phyloP scores from a whole-genome alignment of 2,797 vertebrate genomes.

The Paramormyrops hopkinsi region DNA sequence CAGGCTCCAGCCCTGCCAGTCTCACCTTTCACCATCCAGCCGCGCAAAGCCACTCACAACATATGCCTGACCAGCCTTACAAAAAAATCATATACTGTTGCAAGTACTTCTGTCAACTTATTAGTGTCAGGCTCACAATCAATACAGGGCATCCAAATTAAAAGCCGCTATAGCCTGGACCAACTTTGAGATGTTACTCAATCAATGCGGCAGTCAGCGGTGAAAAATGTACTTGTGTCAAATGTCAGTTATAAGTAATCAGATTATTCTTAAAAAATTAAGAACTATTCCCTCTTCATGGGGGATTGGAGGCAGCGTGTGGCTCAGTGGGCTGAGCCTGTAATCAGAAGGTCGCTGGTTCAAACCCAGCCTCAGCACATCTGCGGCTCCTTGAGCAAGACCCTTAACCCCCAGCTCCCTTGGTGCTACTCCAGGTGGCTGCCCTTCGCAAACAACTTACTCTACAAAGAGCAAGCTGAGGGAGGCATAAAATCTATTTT shows the following conservation, averaged over 20 bases:
- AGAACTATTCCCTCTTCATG: not conserved
- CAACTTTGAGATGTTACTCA: not conserved
- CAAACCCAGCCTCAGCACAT: not conserved
- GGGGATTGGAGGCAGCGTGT: not conserved
- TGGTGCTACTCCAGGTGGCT: not conserved
- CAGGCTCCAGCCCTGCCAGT: slow-evolving; percentile 24
- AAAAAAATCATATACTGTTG: not conserved
- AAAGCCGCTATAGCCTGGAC: not conserved
- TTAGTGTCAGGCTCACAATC: not conserved
- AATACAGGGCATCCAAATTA: not conserved
- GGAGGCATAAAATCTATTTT: not conserved
- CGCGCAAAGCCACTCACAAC: slow-evolving; percentile 18
- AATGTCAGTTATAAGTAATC: not conserved
- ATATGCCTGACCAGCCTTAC: not conserved
- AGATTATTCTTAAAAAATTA: not conserved
- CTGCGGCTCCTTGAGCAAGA: not conserved
- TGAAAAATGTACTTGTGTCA: not conserved
- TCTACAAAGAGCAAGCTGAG: not conserved
- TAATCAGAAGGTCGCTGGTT: not conserved
- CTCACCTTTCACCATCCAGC: slow-evolving; percentile 28
- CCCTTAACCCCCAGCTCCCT: not conserved
- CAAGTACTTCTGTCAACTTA: not conserved
- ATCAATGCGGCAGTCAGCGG: not conserved
- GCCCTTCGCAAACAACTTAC: not conserved
- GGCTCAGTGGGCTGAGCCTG: not conserved